These are phyloP conservation scores for Coturnix japonica DNA, from an alignment of 2,113 vertebrate genomes.

Conservation along the genomic window DNA sequence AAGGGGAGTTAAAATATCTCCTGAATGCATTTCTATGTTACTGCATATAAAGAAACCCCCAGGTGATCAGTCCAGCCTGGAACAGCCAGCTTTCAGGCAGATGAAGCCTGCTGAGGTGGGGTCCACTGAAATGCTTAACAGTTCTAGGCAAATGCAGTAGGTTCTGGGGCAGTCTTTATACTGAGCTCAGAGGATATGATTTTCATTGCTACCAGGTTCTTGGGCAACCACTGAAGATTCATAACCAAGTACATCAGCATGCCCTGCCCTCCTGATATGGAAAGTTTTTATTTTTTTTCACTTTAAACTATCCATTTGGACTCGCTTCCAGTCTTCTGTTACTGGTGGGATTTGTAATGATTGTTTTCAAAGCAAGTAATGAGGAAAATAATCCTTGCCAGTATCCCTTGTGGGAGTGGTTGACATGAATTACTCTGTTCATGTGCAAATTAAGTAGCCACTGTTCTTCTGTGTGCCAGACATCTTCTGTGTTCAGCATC, in stretches of 20 bases:
- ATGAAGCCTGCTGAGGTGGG: not conserved
- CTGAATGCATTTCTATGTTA: not conserved
- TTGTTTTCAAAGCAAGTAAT: not conserved
- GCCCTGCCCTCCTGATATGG: not conserved
- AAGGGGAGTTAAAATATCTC: not conserved
- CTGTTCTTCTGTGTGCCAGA: not conserved
- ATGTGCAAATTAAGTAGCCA: not conserved
- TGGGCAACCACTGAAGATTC: not conserved
- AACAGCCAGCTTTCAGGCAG: not conserved
- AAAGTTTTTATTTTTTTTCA: not conserved
- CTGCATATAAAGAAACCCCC: not conserved
- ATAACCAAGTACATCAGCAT: not conserved
- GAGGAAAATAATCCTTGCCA: constrained; percentile 16
- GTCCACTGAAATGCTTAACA: not conserved
- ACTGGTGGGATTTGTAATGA: not conserved
- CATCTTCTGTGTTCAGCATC: not conserved
- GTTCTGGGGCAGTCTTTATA: not conserved
- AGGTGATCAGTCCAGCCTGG: not conserved
- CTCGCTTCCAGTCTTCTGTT: not conserved
- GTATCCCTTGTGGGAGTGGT: not conserved
- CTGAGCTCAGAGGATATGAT: not conserved
- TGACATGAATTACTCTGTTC: constrained; percentile 16
- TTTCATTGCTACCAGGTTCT: not conserved
- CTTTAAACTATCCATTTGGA: not conserved
- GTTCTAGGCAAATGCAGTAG: not conserved